Conservation (phyloP, 2,113 vertebrate genomes). For the Alces alces region DNA sequence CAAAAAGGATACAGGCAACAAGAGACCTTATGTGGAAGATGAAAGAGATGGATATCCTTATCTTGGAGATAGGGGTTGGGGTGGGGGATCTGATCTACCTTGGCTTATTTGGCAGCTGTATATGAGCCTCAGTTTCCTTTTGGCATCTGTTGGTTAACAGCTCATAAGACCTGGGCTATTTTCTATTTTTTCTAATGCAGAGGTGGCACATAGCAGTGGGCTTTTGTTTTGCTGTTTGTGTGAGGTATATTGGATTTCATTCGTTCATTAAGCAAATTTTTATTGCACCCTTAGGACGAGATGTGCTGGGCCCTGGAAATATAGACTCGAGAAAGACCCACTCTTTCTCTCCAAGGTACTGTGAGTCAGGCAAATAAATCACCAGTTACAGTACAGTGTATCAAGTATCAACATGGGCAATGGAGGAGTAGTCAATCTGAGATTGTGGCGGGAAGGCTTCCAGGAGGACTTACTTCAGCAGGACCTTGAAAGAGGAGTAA, state of each 20-base stretch:
- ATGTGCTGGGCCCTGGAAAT: not conserved
- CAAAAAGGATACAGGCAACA: not conserved
- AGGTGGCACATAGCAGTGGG: not conserved
- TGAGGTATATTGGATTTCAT: not conserved
- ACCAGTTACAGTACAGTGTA: not conserved
- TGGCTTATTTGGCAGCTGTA: not conserved
- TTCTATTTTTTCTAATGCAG: not conserved
- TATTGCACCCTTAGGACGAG: not conserved
- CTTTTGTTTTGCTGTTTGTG: not conserved
- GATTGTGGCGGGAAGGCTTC: not conserved
- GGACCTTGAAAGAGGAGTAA: not conserved
- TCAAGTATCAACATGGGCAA: not conserved
- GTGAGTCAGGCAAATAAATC: not conserved
- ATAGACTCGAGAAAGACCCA: not conserved
- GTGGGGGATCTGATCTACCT: not conserved
- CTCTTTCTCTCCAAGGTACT: not conserved
- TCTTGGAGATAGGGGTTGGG: not conserved
- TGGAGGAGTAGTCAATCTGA: not conserved
- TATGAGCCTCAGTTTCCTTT: not conserved
- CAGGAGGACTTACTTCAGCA: not conserved
- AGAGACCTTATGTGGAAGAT: not conserved
- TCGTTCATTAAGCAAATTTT: not conserved
- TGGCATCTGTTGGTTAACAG: not conserved
- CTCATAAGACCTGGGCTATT: not conserved
- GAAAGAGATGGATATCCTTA: not conserved